Base-by-base conservation (phyloP, 1,140 invertebrate genomes). In the Pseudomyrmex dendroicus region DNA sequence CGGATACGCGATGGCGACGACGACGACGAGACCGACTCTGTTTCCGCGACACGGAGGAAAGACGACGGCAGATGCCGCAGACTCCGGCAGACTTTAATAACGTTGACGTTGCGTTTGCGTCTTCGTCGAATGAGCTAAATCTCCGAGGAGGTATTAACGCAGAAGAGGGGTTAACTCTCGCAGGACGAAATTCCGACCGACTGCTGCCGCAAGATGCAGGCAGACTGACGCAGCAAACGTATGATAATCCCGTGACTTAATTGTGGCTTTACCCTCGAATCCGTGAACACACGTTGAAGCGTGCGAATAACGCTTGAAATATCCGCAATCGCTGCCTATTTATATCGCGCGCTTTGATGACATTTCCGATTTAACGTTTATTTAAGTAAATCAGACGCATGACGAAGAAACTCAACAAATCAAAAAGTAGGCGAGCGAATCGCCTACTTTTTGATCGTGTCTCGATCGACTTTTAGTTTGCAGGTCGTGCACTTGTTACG, bases 71-170 rank as follows among this genome's bases (percentile, higher is more conserved):
- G 76, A 64, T 70, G 66, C 76, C 64, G 66, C 13, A 7, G 22
- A 12, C 66, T 80, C 44, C 17, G 10, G 25, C 74, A 20, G 20
- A 50, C 50, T 68, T 78, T 80, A 80, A 80, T 80, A 80, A 80
- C n/a, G 46, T 80, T 35, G 74, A 68, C 15, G 50, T 70, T 20
- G 74, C 74, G 54, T 66, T 77, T 77, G 48, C 73, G 48, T 77
- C 17, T 67, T 59, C 15, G 52, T 22, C 66, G 76, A 80, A 72
- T 78, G 4, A 20, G 20, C 15, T 63, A 7, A 68, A 48, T 25
- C 25, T 9, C 66, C 50, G 48, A 50, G 9, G 5, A 48, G 9
- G 44, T 50, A 72, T 72, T 72, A 80, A 80, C 20, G n/a, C 66
- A 35, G 35, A 35, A 35, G 5, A 35, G 35, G 35, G 35, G 35